Evolutionary conservation across 2,113 vertebrate genomes (phyloP).

Genomic region (Sorex araneus): DNA sequence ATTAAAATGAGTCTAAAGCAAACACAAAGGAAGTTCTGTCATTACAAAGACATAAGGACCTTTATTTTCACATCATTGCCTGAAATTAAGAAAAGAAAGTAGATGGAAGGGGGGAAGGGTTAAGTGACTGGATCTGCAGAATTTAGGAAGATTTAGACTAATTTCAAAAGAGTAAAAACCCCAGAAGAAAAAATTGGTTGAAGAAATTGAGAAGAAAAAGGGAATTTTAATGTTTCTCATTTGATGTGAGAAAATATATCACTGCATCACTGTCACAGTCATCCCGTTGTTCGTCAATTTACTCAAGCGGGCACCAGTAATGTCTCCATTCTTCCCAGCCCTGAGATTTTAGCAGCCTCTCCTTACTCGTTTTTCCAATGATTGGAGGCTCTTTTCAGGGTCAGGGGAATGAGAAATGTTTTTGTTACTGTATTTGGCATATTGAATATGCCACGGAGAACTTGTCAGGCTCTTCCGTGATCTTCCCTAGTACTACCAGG

Average conservation of each 20-base stretch:
- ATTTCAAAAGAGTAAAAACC: background rate
- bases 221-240: slow-evolving; percentile 3
- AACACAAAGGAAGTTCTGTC: slow-evolving; percentile 75
- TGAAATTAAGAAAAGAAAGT: slow-evolving; percentile 72
- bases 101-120: slow-evolving; percentile 4
- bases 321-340: no score
- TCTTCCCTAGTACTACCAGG: no score
- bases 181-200: background rate
- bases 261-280: no score
- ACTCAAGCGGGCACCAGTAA: no score
- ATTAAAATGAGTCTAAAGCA: slow-evolving; percentile 71
- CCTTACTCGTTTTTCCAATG: no score
- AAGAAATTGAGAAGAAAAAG: slow-evolving; percentile 38
- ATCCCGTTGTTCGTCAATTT: no score
- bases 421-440: no score
- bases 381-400: no score
- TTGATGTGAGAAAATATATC: background rate
- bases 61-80: slow-evolving; percentile 63
- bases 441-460: no score
- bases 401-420: no score
- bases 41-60: slow-evolving; percentile 68
- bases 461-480: no score
- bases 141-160: slow-evolving; percentile 51
- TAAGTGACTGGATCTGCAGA: slow-evolving; percentile 45
- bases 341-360: no score